Base-by-base conservation (phyloP, 2,888 invertebrate genomes). In the Litoditis marina region DNA sequence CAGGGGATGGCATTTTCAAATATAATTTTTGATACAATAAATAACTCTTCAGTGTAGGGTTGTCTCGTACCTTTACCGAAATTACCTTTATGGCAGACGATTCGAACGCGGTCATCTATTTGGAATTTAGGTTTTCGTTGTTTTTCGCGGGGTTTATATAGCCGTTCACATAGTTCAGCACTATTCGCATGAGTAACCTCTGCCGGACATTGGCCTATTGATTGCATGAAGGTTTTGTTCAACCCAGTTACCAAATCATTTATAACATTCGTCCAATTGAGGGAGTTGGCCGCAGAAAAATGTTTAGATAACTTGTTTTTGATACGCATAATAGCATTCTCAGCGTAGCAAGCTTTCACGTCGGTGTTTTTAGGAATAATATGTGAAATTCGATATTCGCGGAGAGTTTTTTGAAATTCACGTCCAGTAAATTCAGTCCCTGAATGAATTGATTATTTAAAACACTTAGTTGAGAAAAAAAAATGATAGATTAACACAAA, bases 311-410 rank as follows among this genome's bases (percentile, higher is more conserved):
- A 25, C 31, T 60, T 52, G 32, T 60, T 60, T 32, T 53, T 52
- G 7, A 60, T 52, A 11, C 60, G 42, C 60, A 60, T 60, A 22
- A 60, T 60, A 0, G 60, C 60, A 30, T 60, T 60, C 32, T 60
- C 60, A 2, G 60, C 60, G n/a, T 60, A 60, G 31, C 60, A 60
- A 0, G 60, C 60, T 8, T 60, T 60, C 2, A 60, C 60, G 13
- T 60, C 51, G 16, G 60, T 60, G 22, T 60, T 51, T 42, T 52
- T 46, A 11, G 60, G 53, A 13, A 47, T 60, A 47, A 52, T 42
- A 16, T 60, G 60, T 19, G 1, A 3, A n/a, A 60, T 53, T 3
- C 46, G 42, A 0, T 42, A 7, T 19, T 49, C 31, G 2, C 42
- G 25, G 1, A 52, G 27, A n/a, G 51, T 8, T 1, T 39, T 27